Base-by-base conservation (phyloP, 2,888 invertebrate genomes). In the Aelia acuminata region DNA sequence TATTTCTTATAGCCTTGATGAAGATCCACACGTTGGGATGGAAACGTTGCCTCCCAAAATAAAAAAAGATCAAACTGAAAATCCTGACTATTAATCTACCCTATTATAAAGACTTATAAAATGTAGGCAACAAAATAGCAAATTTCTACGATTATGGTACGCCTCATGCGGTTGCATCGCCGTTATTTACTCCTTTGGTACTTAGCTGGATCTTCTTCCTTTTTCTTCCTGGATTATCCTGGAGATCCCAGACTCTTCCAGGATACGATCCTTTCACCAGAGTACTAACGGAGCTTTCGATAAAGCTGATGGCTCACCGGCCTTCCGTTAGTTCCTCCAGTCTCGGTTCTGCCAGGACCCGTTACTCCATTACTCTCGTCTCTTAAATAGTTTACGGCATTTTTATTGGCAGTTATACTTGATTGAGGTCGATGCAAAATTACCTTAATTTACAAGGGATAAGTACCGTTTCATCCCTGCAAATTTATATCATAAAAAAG, bases 201-300 rank as follows among this genome's bases (percentile, higher is more conserved):
- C n/a, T 22, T 15, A 22, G 22, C 15, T 4, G 15, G 8, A 4
- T 22, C 53, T 53, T n/a, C 63, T 35, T 15, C 18, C 63, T 26
- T 15, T 70, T 26, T 35, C 57, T 7, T 26, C 63, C 63, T 2
- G 63, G 31, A 35, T 35, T 70, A 70, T 31, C 63, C 31, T 57
- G 8, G 13, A 26, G 57, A 31, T 26, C n/a, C 26, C 57, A 26
- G 63, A 22, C 5, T n/a, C 22, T 5, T n/a, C 7, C 5, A 5
- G 53, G 53, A 53, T 22, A 8, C 1, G 18, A 18, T 70, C 63
- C 63, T 70, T 70, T 70, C 63, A 70, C 63, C 63, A 35, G 63
- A 26, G 31, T 35, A 70, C 63, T 70, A 70, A 70, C 63, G 63
- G 63, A 70, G 63, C 63, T 70, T 70, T 70, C 63, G 31, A 70